Evolutionary conservation across 2,797 vertebrate species (phyloP).

Genomic region (Diplodus puntazzo): DNA sequence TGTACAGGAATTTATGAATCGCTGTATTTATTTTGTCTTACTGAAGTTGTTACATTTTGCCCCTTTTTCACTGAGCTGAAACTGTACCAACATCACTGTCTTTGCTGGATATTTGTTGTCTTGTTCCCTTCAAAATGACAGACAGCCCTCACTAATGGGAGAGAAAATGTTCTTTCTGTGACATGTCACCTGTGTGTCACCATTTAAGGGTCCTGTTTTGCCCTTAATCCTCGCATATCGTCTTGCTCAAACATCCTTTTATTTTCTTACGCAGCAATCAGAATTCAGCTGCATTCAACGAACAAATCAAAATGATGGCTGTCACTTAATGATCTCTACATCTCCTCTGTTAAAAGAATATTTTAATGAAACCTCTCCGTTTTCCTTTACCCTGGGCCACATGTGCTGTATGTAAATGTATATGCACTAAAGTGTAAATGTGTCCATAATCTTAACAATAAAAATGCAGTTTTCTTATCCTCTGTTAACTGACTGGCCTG

Average conservation of each 20-base stretch:
- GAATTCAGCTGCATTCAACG: constrained; percentile 22
- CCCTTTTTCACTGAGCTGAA: constrained; percentile 25
- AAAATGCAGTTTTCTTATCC: constrained; percentile 45
- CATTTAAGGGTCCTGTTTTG: neutral
- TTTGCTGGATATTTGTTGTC: constrained; percentile 25
- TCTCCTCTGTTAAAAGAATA: neutral
- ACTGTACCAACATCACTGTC: neutral
- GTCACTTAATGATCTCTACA: constrained; percentile 3
- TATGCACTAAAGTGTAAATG: constrained; percentile 57
- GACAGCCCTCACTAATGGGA: neutral
- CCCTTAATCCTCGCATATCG: neutral
- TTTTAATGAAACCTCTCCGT: neutral
- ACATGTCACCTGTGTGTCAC: constrained; percentile 1
- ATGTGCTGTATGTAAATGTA: constrained; percentile 49
- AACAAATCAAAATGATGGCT: neutral
- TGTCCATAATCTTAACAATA: constrained; percentile 53
- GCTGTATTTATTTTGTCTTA: constrained; percentile 63
- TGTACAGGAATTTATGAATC: constrained; percentile 40
- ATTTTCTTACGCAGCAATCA: neutral
- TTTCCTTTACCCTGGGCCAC: constrained; percentile 18
- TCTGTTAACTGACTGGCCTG: neutral
- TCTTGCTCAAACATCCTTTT: neutral
- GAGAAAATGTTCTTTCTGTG: constrained; percentile 3
- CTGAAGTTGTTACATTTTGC: constrained; percentile 28
- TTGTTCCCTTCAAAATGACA: neutral